Evolutionary conservation across 2,113 vertebrate genomes (phyloP), one percentile per base, ranked within the genome.

Genomic region (Sardina pilchardus): DNA sequence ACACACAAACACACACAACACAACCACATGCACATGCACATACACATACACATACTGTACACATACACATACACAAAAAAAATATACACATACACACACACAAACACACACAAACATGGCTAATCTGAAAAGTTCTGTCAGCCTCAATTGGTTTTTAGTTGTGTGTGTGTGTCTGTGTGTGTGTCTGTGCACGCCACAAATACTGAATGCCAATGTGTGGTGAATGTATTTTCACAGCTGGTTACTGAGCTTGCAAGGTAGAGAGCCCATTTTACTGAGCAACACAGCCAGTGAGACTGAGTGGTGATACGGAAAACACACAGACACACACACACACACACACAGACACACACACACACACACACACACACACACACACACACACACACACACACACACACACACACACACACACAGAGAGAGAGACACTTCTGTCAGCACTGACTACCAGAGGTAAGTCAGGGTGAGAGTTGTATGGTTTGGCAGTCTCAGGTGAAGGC

Each of bases 341-440:
- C 53, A 59, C 53, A 59, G 3, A 59, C 3, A 59, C 53, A 59
- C 53, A 59, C 53, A 59, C 53, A 59, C 53, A 59, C 53, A 59
- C 53, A 59, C 53, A 59, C 53, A 59, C 53, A 59, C 53, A 59
- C 53, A 59, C 53, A 59, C 53, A 59, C 53, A 59, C 53, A 59
- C 53, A 59, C 53, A 59, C 53, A 59, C 53, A 59, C 19, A 59
- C 53, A 59, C 53, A 59, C 53, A 59, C 53, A 59, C 53, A 59
- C 53, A 59, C 53, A 59, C 53, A 59, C 53, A 59, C 53, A 59
- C 53, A 59, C 19, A 59, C 53, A 59, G 7, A 19, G 7, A 67
- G 24, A 26, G 24, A 26, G n/a, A 67, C 4, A n/a, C 5, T 0
- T 0, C 59, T 59, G 53, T 59, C 53, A 59, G 53, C 16, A 24